Percentiles rank a stretch among this genome's conserved stretches.
These are phyloP conservation scores for Xiphias gladius DNA, from an alignment of 2,113 vertebrate species.

Conservation along the genomic window DNA sequence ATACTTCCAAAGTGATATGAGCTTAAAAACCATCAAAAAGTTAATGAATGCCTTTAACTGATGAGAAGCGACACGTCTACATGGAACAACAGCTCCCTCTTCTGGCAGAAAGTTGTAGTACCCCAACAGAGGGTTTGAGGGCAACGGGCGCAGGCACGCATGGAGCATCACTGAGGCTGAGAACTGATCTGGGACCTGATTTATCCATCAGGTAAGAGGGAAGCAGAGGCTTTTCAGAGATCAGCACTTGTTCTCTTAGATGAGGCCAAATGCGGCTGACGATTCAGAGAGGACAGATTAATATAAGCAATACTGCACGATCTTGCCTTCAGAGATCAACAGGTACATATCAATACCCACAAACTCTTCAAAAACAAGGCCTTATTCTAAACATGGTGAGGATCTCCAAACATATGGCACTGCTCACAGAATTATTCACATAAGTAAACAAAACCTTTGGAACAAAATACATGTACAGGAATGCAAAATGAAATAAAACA, in stretches of 20 bases:
- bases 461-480: slow-evolving; percentile 81
- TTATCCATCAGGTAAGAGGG: slow-evolving; percentile 13
- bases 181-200: slow-evolving; percentile 29
- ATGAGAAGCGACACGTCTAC: slow-evolving; percentile 61
- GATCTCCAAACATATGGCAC: slow-evolving; percentile 82
- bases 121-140: slow-evolving; percentile 10
- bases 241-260: slow-evolving; percentile 24
- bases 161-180: slow-evolving; percentile 16
- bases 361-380: slow-evolving; percentile 60
- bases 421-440: slow-evolving; percentile 84
- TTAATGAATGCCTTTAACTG: slow-evolving; percentile 70
- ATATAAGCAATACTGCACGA: slow-evolving; percentile 63
- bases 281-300: slow-evolving; percentile 54
- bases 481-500: slow-evolving; percentile 81
- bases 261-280: slow-evolving; percentile 27
- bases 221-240: slow-evolving; percentile 38
- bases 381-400: slow-evolving; percentile 61
- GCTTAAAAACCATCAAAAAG: slow-evolving; percentile 75
- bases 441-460: slow-evolving; percentile 82
- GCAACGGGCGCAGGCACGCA: neutral
- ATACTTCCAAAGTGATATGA: slow-evolving; percentile 83
- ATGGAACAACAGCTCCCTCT: slow-evolving; percentile 76
- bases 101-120: slow-evolving; percentile 66
- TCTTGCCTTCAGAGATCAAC: slow-evolving; percentile 52
- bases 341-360: slow-evolving; percentile 40